Conservation (phyloP, 2,888 invertebrate species). For the Rhagonycha lutea region DNA sequence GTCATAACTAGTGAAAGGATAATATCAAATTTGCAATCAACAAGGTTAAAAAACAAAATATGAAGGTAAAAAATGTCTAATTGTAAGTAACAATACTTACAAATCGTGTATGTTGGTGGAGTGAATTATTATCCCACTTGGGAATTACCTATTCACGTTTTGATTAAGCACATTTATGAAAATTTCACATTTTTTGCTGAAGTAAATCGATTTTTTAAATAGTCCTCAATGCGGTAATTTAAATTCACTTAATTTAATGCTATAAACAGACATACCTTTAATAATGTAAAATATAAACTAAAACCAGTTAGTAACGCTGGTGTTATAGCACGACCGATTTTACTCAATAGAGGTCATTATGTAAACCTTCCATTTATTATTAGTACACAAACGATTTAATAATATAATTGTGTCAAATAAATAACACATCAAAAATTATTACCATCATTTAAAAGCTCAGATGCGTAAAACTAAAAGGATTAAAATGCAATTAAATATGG, state of each 20-base stretch:
- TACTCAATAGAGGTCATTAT: not conserved
- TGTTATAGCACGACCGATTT: not conserved
- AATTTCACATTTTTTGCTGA: not conserved
- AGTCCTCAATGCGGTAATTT: not conserved
- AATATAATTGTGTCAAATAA: not conserved
- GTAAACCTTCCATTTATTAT: not conserved
- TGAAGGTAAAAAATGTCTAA: not conserved
- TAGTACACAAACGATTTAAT: not conserved
- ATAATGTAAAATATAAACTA: not conserved
- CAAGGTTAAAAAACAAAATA: constrained; percentile 24
- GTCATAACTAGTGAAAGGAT: constrained; percentile 20
- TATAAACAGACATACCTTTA: not conserved
- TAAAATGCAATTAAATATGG: constrained; percentile 9
- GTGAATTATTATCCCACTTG: not conserved
- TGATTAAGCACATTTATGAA: not conserved
- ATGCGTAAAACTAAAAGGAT: constrained; percentile 3
- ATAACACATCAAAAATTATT: not conserved
- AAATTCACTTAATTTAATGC: not conserved
- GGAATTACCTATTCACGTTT: not conserved
- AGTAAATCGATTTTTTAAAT: not conserved
- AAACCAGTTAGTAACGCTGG: not conserved
- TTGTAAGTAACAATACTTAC: not conserved
- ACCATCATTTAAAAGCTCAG: not conserved
- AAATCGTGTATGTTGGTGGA: not conserved
- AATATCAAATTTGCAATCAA: constrained; percentile 20